phyloP scores from a whole-genome alignment of 37 sponge, comb jelly and placozoan genomes.

The Cladorhizidae sp. region DNA sequence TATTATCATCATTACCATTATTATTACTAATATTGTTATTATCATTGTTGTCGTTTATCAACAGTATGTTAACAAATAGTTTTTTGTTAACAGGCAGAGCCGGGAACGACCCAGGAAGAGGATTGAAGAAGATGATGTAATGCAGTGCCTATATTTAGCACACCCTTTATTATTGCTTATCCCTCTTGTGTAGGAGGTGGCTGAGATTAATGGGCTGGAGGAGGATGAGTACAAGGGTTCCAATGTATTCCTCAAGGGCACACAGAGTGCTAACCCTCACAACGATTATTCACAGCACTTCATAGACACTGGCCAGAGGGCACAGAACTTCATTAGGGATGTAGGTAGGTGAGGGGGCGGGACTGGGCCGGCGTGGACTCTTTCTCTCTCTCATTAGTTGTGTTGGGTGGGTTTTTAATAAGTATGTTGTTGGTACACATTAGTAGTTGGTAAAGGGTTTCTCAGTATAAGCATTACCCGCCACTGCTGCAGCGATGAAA shows the following conservation, averaged over 20 bases:
- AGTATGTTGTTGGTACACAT: too few species aligned
- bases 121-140: constrained; percentile 32
- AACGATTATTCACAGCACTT: constrained; percentile 98
- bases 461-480: too few species aligned
- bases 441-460: too few species aligned
- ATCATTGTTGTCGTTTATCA: too few species aligned
- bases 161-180: neutral
- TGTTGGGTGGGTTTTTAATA: too few species aligned
- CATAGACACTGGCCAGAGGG: constrained; percentile 90
- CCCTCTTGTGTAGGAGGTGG: constrained; percentile 10
- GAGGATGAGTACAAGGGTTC: constrained; percentile 59
- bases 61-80: too few species aligned
- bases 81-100: constrained; percentile 7
- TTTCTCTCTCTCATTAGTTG: too few species aligned
- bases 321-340: constrained; percentile 97
- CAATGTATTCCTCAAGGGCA: constrained; percentile 78
- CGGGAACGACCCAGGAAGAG: neutral
- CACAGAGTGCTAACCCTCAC: constrained; percentile 95
- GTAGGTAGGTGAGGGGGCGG: constrained; percentile 39
- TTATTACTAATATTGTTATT: too few species aligned
- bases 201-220: constrained; percentile 10
- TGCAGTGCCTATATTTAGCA: neutral
- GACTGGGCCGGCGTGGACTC: too few species aligned
- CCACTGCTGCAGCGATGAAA: too few species aligned
- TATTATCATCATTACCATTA: too few species aligned